Evolutionary conservation across 2,888 invertebrate genomes (phyloP), one percentile per base, ranked within the genome.

Genomic region (Exocentrus adspersus): DNA sequence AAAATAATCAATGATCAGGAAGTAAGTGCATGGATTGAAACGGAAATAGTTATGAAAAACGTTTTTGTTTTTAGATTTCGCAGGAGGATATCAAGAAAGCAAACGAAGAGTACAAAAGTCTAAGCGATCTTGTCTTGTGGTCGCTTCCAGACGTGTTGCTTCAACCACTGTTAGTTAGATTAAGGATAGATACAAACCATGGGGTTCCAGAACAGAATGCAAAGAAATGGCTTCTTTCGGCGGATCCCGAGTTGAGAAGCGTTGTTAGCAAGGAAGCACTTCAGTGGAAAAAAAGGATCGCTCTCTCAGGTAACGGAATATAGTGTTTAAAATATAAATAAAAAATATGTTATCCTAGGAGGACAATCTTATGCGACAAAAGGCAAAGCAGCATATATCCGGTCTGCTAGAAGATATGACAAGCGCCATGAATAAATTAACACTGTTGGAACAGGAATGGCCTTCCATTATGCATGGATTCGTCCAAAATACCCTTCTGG

Each of bases 191-290:
- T 64, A 86, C 87, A 68, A 84, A 84, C 51, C 86, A 84, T 71
- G 73, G 73, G 12, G 51, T 72, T 4, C 68, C 74, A 0, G 80
- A 79, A 60, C 74, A 78, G 50, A 84, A 78, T 69, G 90, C 91
- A 6, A 91, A 91, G 77, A 88, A 90, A 62, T 92, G 92, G 92
- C 79, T 92, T 41, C 83, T 88, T 76, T 84, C 86, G 9, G 89
- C 91, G 10, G 93, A 94, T 79, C 90, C 92, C 20, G 91, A 92
- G 3, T 82, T 94, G 57, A 87, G 90, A 74, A 89, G 89, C 70
- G 94, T 94, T 9, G 93, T 94, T 54, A 92, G 92, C 56, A 94
- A 94, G 80, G 94, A 94, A 83, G 93, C 94, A 1, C 80, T 94
- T 45, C 93, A 94, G 72, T 94, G 92, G 87, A 88, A 90, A 73